These are phyloP conservation scores for Machimus rusticus DNA, from an alignment of 2,888 invertebrate genomes.

Conservation along the genomic window DNA sequence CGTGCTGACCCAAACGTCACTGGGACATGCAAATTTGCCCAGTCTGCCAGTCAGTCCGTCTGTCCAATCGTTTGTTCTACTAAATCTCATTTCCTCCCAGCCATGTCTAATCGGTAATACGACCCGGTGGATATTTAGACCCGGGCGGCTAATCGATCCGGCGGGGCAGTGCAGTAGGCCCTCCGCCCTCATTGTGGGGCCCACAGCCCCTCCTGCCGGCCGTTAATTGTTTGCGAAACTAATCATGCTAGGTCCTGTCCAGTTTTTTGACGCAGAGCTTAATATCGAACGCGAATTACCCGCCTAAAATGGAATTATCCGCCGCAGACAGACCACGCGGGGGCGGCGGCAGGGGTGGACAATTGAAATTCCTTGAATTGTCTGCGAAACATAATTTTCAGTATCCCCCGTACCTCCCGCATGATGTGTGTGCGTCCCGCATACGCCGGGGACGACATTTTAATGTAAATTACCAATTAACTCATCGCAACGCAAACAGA, in stretches of 20 bases:
- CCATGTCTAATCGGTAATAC: constrained; percentile 10
- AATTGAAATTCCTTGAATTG: background rate
- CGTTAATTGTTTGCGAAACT: background rate
- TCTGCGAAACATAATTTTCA: background rate
- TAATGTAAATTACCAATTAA: constrained; percentile 29
- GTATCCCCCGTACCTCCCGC: background rate
- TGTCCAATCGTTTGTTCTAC: background rate
- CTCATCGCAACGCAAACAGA: constrained; percentile 4
- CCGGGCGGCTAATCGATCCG: background rate
- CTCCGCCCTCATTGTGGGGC: background rate
- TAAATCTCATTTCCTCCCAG: constrained; percentile 4
- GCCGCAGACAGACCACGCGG: background rate
- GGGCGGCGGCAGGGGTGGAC: background rate
- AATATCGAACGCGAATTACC: background rate
- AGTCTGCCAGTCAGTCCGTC: background rate
- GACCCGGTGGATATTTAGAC: background rate
- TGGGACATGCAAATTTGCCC: background rate
- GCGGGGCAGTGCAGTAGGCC: background rate
- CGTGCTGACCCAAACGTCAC: background rate
- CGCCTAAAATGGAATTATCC: background rate
- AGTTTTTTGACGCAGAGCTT: background rate
- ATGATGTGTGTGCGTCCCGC: background rate
- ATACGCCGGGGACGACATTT: background rate
- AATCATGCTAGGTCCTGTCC: background rate
- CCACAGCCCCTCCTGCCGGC: background rate